Evolutionary conservation across 2,113 vertebrate species (phyloP).

Genomic region (Cochlearius cochlearius): DNA sequence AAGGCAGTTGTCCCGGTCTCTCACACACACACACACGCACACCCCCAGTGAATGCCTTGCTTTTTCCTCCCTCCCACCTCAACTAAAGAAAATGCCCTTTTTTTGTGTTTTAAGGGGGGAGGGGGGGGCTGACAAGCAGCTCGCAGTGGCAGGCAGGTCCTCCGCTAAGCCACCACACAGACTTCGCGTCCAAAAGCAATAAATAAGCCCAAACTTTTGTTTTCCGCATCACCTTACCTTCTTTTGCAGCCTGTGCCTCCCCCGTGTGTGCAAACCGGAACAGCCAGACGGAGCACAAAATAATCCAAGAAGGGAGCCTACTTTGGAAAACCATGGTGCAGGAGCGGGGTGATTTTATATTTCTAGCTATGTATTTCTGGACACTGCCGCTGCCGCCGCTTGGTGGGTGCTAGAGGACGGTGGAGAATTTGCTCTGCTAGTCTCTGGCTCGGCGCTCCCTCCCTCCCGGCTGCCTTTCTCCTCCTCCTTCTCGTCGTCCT

Average conservation of each 20-base stretch:
- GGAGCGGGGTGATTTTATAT: slow-evolving; percentile 42
- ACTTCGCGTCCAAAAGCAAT: neutral
- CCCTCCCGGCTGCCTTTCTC: slow-evolving; percentile 17
- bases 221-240: slow-evolving; percentile 85
- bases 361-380: slow-evolving; percentile 35
- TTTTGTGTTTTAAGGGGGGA: neutral
- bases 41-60: neutral
- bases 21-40: neutral
- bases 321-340: slow-evolving; percentile 88
- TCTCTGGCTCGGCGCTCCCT: slow-evolving; percentile 7
- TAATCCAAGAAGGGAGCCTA: slow-evolving; percentile 87
- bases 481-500: neutral
- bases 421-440: slow-evolving; percentile 37
- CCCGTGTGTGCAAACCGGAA: slow-evolving; percentile 81
- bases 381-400: slow-evolving; percentile 60
- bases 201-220: slow-evolving; percentile 73
- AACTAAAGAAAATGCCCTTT: neutral
- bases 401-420: slow-evolving; percentile 23
- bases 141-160: neutral
- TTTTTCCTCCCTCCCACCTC: neutral
- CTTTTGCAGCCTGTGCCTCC: slow-evolving; percentile 91
- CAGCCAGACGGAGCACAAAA: slow-evolving; percentile 83
- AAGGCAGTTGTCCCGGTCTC: neutral
- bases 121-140: neutral
- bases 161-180: neutral